phyloP scores from a whole-genome alignment of 1,140 invertebrate species.

The Drosophila malerkotliana region DNA sequence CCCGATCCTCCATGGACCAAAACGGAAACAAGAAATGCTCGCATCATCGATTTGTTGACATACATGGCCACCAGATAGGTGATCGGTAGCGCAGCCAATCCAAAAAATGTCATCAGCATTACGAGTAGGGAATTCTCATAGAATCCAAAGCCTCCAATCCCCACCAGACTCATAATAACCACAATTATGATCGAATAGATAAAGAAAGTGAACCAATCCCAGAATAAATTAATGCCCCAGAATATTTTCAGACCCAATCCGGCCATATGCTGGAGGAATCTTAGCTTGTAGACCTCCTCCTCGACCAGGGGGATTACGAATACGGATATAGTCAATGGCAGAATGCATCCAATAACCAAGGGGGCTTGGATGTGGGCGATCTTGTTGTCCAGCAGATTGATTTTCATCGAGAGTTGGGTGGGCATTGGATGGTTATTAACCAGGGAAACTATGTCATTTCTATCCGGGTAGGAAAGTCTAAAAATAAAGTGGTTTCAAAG shows the following conservation, averaged over 20 bases:
- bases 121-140: constrained; percentile 57
- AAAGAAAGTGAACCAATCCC: constrained; percentile 65
- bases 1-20: constrained; percentile 63
- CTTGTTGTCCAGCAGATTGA: constrained; percentile 68
- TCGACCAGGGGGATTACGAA: constrained; percentile 72
- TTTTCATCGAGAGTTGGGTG: constrained; percentile 50
- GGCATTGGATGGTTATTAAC: constrained; percentile 61
- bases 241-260: constrained; percentile 55
- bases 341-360: constrained; percentile 58
- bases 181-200: constrained; percentile 63
- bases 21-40: constrained; percentile 62
- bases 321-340: constrained; percentile 61
- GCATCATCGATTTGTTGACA: constrained; percentile 40
- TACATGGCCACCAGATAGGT: constrained; percentile 73
- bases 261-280: constrained; percentile 59
- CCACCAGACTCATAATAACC: constrained; percentile 48
- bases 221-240: constrained; percentile 64
- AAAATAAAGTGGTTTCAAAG: not conserved
- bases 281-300: constrained; percentile 51
- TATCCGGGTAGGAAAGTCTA: constrained; percentile 43
- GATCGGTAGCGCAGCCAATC: constrained; percentile 51
- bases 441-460: not conserved
- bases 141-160: constrained; percentile 53
- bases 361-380: constrained; percentile 65
- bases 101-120: constrained; percentile 52